These are phyloP conservation scores for Paracanthobrama guichenoti DNA, from an alignment of 2,113 vertebrate species.

Conservation along the genomic window DNA sequence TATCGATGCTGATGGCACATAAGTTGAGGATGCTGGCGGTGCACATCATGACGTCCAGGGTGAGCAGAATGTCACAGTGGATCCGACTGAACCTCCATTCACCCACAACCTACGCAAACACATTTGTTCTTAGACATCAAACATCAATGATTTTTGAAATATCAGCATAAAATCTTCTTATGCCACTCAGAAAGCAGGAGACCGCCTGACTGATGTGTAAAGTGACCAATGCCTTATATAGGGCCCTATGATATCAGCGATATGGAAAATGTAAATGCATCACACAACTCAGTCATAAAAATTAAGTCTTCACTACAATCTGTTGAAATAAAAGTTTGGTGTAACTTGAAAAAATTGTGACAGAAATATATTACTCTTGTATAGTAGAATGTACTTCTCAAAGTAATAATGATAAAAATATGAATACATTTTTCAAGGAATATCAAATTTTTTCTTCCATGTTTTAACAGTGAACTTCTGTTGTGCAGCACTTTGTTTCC, in stretches of 20 bases:
- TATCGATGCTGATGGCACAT: slow-evolving; percentile 80
- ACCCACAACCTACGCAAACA: slow-evolving; percentile 71
- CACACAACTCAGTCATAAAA: neutral
- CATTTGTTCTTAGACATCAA: too few species aligned
- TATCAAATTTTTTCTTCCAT: neutral
- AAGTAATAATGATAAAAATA: neutral
- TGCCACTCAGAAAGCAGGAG: neutral
- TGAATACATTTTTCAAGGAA: neutral
- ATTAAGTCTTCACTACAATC: neutral
- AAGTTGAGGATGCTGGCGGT: slow-evolving; percentile 81
- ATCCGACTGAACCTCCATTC: slow-evolving; percentile 78
- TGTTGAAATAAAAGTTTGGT: too few species aligned
- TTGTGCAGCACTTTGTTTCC: neutral
- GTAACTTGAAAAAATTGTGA: neutral
- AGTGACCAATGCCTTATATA: neutral
- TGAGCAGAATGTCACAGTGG: slow-evolving; percentile 78
- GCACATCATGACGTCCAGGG: slow-evolving; percentile 80
- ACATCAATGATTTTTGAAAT: neutral
- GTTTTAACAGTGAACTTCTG: neutral
- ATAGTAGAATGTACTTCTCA: neutral
- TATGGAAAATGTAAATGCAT: neutral
- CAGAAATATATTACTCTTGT: neutral
- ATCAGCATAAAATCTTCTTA: neutral
- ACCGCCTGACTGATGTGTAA: neutral
- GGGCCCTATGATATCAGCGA: neutral